phyloP scores from a whole-genome alignment of 2,797 vertebrate species.

The Garrulus glandarius region DNA sequence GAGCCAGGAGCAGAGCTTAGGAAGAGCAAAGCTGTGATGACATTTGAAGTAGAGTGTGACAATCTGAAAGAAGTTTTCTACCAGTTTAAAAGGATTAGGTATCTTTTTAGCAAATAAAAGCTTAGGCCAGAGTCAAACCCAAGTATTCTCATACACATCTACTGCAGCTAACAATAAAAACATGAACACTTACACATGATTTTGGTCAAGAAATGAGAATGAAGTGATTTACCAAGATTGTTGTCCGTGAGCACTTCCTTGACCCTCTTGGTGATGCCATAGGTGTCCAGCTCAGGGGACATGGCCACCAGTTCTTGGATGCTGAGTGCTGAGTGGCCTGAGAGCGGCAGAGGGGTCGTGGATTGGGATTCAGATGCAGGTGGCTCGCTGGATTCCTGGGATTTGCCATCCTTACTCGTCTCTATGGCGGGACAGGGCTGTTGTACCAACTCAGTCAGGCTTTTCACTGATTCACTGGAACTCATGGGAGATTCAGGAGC shows the following conservation, averaged over 20 bases:
- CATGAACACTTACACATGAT: background rate
- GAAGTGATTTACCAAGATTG: slow-evolving; percentile 86
- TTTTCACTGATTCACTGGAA: slow-evolving; percentile 92
- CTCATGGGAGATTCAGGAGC: slow-evolving; percentile 93
- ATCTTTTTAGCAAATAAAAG: background rate
- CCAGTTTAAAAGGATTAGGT: background rate
- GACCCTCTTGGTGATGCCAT: slow-evolving; percentile 95
- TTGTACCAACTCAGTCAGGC: slow-evolving; percentile 86
- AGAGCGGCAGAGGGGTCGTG: slow-evolving; percentile 83
- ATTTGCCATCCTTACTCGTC: slow-evolving; percentile 79
- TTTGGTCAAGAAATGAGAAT: background rate
- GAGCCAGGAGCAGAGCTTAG: background rate
- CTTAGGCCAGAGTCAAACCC: background rate
- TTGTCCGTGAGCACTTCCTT: slow-evolving; percentile 97
- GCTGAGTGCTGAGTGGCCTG: slow-evolving; percentile 87
- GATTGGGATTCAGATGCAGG: slow-evolving; percentile 84
- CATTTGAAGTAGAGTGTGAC: background rate
- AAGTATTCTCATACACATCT: background rate
- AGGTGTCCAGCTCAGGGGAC: slow-evolving; percentile 94
- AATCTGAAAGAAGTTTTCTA: background rate
- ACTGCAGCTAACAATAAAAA: background rate
- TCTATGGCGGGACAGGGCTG: slow-evolving; percentile 86
- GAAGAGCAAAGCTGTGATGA: background rate
- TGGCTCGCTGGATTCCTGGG: slow-evolving; percentile 77
- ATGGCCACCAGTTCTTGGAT: slow-evolving; percentile 94